Evolutionary conservation across 2,888 invertebrate species (phyloP).

Genomic region (Escarpia spicata): DNA sequence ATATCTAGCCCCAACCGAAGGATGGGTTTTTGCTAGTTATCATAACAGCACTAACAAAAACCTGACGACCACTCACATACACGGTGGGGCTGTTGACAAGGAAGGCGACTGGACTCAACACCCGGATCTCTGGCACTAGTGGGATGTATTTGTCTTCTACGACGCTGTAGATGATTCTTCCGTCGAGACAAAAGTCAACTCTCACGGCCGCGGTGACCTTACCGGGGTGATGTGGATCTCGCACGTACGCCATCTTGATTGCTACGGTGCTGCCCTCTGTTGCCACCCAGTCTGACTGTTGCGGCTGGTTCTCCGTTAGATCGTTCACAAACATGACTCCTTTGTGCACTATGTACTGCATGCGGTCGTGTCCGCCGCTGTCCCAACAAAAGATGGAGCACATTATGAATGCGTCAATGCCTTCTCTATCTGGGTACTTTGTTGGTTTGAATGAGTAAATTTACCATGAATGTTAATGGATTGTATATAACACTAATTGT

Average conservation of each 20-base stretch:
- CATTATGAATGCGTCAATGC: not conserved
- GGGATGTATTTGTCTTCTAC: not conserved
- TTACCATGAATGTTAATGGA: too few species aligned
- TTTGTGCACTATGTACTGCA: not conserved
- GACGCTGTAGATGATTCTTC: not conserved
- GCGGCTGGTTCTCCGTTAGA: not conserved
- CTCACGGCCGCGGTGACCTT: not conserved
- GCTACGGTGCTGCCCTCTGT: not conserved
- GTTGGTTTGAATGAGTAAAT: not conserved
- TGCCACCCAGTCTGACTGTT: not conserved
- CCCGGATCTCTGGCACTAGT: not conserved
- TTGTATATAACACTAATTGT: not conserved
- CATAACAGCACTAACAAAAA: not conserved
- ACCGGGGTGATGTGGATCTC: not conserved
- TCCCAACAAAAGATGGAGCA: not conserved
- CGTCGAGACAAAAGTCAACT: not conserved
- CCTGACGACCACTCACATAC: not conserved
- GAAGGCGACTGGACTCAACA: not conserved
- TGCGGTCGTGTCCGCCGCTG: not conserved
- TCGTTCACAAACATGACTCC: not conserved
- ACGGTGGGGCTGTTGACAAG: not conserved
- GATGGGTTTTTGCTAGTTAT: too few species aligned
- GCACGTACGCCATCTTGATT: not conserved
- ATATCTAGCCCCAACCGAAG: too few species aligned
- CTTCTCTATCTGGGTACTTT: not conserved